phyloP scores from a whole-genome alignment of 2,888 invertebrate species.

The Crocallis elinguaria region DNA sequence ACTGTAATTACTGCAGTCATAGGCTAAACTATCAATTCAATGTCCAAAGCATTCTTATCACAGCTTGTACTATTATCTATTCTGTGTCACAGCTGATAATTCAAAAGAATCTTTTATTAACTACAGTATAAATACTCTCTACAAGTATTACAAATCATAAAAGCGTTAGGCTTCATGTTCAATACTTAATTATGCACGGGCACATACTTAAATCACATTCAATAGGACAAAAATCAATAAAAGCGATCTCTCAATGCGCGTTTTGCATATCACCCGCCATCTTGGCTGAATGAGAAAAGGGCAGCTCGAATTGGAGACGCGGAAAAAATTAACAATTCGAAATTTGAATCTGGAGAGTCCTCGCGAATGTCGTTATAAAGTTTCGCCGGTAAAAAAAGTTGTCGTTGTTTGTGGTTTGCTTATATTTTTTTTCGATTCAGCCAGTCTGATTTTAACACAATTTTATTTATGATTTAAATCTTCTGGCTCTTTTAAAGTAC shows the following conservation, averaged over 20 bases:
- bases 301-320: constrained; percentile 37
- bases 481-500: too few species aligned
- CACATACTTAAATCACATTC: constrained; percentile 29
- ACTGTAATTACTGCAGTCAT: too few species aligned
- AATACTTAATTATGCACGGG: constrained; percentile 32
- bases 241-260: constrained; percentile 27
- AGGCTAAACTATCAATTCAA: too few species aligned
- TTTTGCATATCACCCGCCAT: constrained; percentile 42
- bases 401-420: constrained; percentile 10
- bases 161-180: constrained; percentile 16
- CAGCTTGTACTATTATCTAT: too few species aligned
- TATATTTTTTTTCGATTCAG: constrained; percentile 1
- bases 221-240: constrained; percentile 39
- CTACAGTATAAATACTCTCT: not conserved
- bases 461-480: too few species aligned
- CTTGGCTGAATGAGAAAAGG: constrained; percentile 34
- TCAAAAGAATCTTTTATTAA: not conserved
- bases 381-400: not conserved
- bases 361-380: constrained; percentile 7
- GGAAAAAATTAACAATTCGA: constrained; percentile 40
- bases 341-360: constrained; percentile 36
- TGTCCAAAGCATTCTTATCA: too few species aligned
- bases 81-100: not conserved
- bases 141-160: constrained; percentile 13
- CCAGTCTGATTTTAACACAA: not conserved